Evolutionary conservation across 2,797 vertebrate genomes (phyloP), one percentile per base, ranked within the genome.

Genomic region (Tamandua tetradactyla): DNA sequence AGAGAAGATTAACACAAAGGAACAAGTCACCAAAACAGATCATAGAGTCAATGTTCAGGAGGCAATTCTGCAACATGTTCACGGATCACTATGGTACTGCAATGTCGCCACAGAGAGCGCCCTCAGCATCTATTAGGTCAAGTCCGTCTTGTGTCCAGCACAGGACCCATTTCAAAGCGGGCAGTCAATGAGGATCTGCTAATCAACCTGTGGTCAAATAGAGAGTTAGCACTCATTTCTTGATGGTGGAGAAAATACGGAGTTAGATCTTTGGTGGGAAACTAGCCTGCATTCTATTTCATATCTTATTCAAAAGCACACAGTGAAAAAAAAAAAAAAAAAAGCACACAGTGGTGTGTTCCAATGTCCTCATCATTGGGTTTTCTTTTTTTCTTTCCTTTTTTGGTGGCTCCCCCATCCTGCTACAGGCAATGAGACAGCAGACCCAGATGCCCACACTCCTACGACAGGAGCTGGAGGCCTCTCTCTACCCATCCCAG

Each of bases 1-100:
- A 64, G 12, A 84, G 94, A 35, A 78, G 59, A 32, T 81, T 52
- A 72, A 80, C 9, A 74, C 35, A 85, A 91, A 93, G 35, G 92
- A 94, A 49, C 12, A 83, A 85, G 25, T 37, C 66, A 83, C 25
- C 20, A 61, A 90, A 75, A 71, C 0, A 42, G 66, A 14, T 52
- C 59, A 68, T 3, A 1, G 12, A 74, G 22, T 42, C 55, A 75
- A 55, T 12, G 30, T 40, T 49, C 23, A 47, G 32, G 72, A 66
- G 35, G n/a, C 57, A 18, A 14, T 8, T 85, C 68, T 47, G 52
- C 10, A 2, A 61, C 44, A 2, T 55, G 52, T 52, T 15, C 1
- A 47, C 17, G 52, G 52, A 22, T 55, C 30, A n/a, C 5, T 2
- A 62, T 20, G 3, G 40, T 0, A 1, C 64, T 8, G 14, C 22